Conservation (phyloP, 2,797 vertebrate species). For the Pantherophis alleghaniensis region DNA sequence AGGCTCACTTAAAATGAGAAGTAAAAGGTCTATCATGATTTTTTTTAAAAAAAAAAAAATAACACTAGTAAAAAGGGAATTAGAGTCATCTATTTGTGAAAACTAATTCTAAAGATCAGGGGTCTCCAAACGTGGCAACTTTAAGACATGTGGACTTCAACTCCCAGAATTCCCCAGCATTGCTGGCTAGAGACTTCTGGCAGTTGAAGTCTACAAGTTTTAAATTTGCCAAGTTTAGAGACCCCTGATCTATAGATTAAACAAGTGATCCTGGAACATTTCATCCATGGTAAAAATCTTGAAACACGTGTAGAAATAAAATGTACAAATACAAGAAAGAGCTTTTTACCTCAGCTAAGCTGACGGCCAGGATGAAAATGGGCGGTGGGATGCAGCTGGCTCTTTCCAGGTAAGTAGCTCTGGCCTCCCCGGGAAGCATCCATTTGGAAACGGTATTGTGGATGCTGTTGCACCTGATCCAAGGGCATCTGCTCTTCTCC, state of each 20-base stretch:
- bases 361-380: constrained; percentile 87
- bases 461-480: constrained; percentile 70
- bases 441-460: constrained; percentile 78
- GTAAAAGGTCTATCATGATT: neutral
- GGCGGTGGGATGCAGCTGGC: constrained; percentile 87
- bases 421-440: constrained; percentile 81
- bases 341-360: constrained; percentile 79
- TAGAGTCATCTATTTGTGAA: neutral
- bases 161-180: no score
- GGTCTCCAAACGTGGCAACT: neutral
- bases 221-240: no score
- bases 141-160: no score
- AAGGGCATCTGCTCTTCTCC: neutral
- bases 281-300: neutral
- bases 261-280: neutral
- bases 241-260: neutral
- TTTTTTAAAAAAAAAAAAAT: neutral
- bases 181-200: no score
- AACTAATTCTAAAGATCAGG: neutral
- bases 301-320: neutral
- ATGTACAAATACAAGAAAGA: neutral
- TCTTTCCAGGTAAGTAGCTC: constrained; percentile 76
- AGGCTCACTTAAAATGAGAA: neutral
- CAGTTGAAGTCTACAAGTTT: no score
- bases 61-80: neutral